phyloP scores from a whole-genome alignment of 2,888 invertebrate genomes.

The Polyploca ridens region DNA sequence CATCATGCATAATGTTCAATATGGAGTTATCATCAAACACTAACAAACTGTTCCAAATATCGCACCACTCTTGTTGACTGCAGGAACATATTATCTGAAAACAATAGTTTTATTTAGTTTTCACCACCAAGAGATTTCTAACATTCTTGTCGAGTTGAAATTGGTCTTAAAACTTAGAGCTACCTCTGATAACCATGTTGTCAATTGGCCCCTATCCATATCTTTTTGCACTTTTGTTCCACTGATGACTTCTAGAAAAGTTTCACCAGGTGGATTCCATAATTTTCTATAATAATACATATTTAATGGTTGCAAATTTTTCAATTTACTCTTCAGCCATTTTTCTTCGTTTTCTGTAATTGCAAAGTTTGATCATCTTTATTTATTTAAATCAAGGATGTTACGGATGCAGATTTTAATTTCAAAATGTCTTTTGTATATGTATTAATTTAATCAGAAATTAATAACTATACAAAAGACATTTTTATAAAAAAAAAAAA shows the following conservation, averaged over 20 bases:
- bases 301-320: constrained; percentile 63
- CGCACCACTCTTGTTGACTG: constrained; percentile 65
- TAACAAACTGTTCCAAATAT: constrained; percentile 61
- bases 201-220: constrained; percentile 49
- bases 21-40: constrained; percentile 41
- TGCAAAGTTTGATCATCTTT: too few relatives aligned
- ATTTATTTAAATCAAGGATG: too few relatives aligned
- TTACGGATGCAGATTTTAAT: too few relatives aligned
- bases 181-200: constrained; percentile 62
- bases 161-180: too few relatives aligned
- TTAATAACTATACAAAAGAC: too few relatives aligned
- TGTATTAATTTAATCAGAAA: too few relatives aligned
- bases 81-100: constrained; percentile 62
- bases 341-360: constrained; percentile 67
- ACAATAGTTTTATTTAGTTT: not conserved
- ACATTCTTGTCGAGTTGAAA: too few relatives aligned
- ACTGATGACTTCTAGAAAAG: constrained; percentile 61
- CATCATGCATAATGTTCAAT: constrained; percentile 53
- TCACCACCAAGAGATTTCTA: too few relatives aligned
- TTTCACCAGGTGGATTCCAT: constrained; percentile 62
- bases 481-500: too few relatives aligned
- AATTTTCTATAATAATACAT: constrained; percentile 69
- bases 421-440: too few relatives aligned
- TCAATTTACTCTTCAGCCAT: constrained; percentile 69
- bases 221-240: constrained; percentile 44